phyloP scores from a whole-genome alignment of 2,888 invertebrate genomes.

The Dicyrtomina minuta region DNA sequence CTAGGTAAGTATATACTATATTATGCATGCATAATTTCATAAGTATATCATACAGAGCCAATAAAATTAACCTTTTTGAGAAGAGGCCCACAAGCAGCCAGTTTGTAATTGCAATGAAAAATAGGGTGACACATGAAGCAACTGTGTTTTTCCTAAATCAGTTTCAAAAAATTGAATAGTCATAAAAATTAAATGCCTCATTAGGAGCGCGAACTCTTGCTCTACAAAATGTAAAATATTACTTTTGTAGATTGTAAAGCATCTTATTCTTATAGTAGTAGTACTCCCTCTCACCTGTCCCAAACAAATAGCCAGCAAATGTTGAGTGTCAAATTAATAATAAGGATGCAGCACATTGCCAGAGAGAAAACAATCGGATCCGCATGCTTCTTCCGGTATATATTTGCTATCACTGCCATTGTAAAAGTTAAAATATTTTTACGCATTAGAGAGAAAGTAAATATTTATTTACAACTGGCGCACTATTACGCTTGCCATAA shows the following conservation, averaged over 20 bases:
- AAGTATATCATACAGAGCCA: no score
- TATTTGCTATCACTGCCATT: constrained; percentile 11
- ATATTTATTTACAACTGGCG: no score
- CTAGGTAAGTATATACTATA: no score
- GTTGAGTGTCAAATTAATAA: constrained; percentile 5
- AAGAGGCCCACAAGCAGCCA: constrained; percentile 16
- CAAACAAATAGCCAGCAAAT: constrained; percentile 3
- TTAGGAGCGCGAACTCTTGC: no score
- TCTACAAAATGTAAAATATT: no score
- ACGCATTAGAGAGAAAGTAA: not conserved
- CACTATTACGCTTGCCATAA: no score
- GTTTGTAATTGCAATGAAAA: constrained; percentile 4
- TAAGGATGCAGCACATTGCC: not conserved
- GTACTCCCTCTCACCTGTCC: not conserved
- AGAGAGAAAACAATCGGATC: not conserved
- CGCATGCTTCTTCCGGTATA: constrained; percentile 2
- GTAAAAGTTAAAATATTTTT: no score
- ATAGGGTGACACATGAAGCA: not conserved
- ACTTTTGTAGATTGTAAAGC: no score
- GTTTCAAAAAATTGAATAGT: not conserved
- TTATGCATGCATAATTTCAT: no score
- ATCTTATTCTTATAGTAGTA: no score
- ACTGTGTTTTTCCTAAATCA: constrained; percentile 13
- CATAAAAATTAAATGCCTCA: not conserved
- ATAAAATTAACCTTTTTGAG: constrained; percentile 14